A percentile compares a stretch with the other conserved stretches of the same genome.
These are phyloP conservation scores for Phoeniculus purpureus DNA, from an alignment of 2,797 vertebrate genomes.

Conservation along the genomic window DNA sequence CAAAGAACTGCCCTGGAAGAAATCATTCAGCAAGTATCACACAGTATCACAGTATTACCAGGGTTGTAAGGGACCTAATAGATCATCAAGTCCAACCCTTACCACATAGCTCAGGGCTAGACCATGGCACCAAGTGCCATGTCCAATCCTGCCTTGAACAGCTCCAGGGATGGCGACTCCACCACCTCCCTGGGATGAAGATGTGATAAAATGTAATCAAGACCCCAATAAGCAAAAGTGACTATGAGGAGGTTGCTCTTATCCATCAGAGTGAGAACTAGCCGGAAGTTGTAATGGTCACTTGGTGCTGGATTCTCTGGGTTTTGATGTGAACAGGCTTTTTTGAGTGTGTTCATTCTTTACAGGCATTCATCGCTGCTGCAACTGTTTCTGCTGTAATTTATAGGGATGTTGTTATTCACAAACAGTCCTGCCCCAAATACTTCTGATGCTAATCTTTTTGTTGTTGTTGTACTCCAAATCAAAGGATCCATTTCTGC, in stretches of 20 bases:
- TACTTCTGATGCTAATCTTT: slow-evolving; percentile 34
- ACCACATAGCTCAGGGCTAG: no score
- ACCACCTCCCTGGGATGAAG: no score
- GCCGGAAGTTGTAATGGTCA: slow-evolving; percentile 10
- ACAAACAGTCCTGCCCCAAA: neutral
- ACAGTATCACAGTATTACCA: no score
- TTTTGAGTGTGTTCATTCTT: neutral
- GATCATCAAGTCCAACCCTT: no score
- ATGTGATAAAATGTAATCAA: slow-evolving; percentile 44
- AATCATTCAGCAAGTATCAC: slow-evolving; percentile 43
- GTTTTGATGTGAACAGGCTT: slow-evolving; percentile 8
- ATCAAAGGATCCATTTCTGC: slow-evolving; percentile 36
- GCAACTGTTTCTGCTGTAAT: slow-evolving; percentile 36
- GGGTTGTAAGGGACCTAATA: no score
- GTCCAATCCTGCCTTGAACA: no score
- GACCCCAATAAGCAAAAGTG: slow-evolving; percentile 12
- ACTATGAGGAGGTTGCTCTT: slow-evolving; percentile 15
- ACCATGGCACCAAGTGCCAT: no score
- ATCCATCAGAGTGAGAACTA: neutral
- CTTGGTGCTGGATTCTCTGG: slow-evolving; percentile 20
- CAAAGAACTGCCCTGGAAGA: slow-evolving; percentile 37
- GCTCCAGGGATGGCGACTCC: no score
- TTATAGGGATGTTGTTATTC: slow-evolving; percentile 26
- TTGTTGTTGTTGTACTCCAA: neutral
- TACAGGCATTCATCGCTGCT: slow-evolving; percentile 20